Evolutionary conservation across 2,113 vertebrate species (phyloP).

Genomic region (Anser brachyrhynchus): DNA sequence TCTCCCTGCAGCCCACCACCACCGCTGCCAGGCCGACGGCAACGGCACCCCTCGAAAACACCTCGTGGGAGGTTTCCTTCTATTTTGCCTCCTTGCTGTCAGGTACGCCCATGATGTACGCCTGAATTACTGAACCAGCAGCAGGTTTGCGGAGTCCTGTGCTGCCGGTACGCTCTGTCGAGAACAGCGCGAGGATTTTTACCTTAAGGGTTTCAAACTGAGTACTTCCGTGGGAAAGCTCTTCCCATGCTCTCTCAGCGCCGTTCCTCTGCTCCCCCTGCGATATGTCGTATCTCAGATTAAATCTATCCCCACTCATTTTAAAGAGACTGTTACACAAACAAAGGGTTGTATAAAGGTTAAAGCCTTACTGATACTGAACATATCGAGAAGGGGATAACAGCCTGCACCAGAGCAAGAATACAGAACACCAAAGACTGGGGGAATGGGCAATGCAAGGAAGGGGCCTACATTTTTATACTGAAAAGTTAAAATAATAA

Average conservation of each 20-base stretch:
- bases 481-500: neutral
- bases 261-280: neutral
- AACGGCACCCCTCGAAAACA: neutral
- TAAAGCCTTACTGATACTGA: neutral
- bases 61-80: neutral
- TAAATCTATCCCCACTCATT: neutral
- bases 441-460: neutral
- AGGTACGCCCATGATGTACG: neutral
- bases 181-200: neutral
- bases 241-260: neutral
- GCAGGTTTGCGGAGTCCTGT: neutral
- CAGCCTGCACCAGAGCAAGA: neutral
- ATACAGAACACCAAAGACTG: rapidly evolving
- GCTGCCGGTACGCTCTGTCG: neutral
- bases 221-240: slow-evolving; percentile 44
- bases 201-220: neutral
- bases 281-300: rapidly evolving
- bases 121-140: neutral
- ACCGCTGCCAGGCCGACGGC: rapidly evolving
- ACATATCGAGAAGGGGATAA: rapidly evolving
- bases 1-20: neutral
- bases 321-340: rapidly evolving
- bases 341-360: rapidly evolving
- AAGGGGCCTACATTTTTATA: neutral
- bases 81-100: rapidly evolving